Base-by-base conservation (phyloP, 2,113 vertebrate species). In the Marcusenius ussheri region DNA sequence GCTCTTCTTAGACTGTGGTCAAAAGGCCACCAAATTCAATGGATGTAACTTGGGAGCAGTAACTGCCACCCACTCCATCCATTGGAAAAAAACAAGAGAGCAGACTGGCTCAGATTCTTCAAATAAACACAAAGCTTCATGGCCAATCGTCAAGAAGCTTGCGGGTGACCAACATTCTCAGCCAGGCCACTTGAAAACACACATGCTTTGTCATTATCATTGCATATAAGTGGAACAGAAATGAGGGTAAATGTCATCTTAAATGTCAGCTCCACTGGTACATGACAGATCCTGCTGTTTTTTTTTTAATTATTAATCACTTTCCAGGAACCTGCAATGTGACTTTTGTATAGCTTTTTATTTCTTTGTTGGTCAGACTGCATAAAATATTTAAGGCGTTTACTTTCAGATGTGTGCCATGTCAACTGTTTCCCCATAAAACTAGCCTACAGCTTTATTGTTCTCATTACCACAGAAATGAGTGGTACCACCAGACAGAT, bases 361-460 rank as follows among this genome's bases (percentile, higher is more conserved):
- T 39, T 50, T 66, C 47, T 89, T 77, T 83, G 27, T 31, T 15
- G 49, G 58, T 89, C 46, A 89, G 88, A 89, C 10, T 31, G 17
- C 50, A 9, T 80, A 53, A 89, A 80, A 89, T 89, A 89, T 89
- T 80, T 51, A 88, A 87, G 19, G 31, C 15, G 35, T 89, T 89
- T 53, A 51, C 62, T 89, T 77, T 50, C 47, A 50, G 50, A 80
- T 89, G 7, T 53, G 49, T 39, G 13, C 31, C 31, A 13, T 51
- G 88, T 50, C 66, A 9, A 11, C 66, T 50, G 88, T 83, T 31
- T 35, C 58, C 87, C 87, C 56, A 88, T 17, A 42, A 88, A 88
- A n/a, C 49, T 3, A 39, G 15, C 35, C 11, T 27, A 8, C 10
- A 39, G 3, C 27, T 39, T 17, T 53, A 35, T 87, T 53, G 24